Evolutionary conservation across 2,888 invertebrate species (phyloP).

Genomic region (Phyllotreta striolata): DNA sequence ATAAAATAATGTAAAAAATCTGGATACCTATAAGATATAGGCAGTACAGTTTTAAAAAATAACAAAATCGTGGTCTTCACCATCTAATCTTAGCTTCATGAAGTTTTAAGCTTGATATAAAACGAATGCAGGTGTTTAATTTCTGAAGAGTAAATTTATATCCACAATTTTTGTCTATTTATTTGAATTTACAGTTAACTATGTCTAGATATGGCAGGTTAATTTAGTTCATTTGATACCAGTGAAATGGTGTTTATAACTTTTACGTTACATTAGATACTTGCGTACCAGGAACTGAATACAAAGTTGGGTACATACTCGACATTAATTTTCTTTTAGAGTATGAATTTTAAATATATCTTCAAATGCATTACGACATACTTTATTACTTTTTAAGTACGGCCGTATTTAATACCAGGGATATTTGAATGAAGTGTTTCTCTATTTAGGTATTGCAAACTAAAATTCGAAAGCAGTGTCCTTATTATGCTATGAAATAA

Average conservation of each 20-base stretch:
- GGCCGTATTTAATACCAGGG: no score
- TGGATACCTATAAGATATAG: no score
- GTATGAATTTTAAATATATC: conserved; percentile 10
- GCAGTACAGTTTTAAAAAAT: no score
- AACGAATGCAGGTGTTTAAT: conserved; percentile 14
- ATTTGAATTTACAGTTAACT: conserved; percentile 7
- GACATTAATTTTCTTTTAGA: conserved; percentile 4
- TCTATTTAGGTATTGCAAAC: no score
- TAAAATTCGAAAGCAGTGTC: no score
- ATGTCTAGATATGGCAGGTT: conserved; percentile 9
- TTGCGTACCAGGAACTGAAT: conserved; percentile 12
- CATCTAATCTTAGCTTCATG: no score
- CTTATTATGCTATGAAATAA: no score
- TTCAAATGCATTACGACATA: background rate
- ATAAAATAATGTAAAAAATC: no score
- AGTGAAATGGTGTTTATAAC: conserved; percentile 12
- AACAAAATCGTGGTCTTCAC: no score
- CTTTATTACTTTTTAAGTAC: background rate
- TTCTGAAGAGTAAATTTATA: conserved; percentile 13
- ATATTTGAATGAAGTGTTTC: no score
- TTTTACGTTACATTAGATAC: conserved; percentile 10
- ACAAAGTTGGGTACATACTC: conserved; percentile 5
- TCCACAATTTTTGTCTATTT: conserved; percentile 9
- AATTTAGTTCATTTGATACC: conserved; percentile 11
- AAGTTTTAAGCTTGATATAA: conserved; percentile 3